Base-by-base conservation (phyloP, 2,113 vertebrate genomes). In the Brevimyrus niger region DNA sequence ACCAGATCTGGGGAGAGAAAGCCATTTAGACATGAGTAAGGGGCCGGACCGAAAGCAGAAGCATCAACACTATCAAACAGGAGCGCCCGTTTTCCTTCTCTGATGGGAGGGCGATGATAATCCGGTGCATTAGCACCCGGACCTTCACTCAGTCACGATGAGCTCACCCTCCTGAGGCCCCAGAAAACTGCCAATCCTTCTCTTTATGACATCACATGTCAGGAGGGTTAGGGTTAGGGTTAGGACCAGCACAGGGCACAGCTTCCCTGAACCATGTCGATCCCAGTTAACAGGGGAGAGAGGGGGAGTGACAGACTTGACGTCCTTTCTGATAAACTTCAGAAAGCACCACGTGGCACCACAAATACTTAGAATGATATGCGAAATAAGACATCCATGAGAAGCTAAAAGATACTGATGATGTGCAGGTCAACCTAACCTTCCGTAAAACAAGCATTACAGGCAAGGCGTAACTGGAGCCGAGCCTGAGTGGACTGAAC, bases 1-100 rank as follows among this genome's bases (percentile, higher is more conserved):
- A 99, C 98, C 98, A 99, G 95, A 99, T 96, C 98, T 99, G 93
- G 90, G 19, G 87, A 31, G 93, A 89, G 93, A 84, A 94, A 95
- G 87, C 0, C 91, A 90, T n/a, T 86, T 3, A 46, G 27, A 50
- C 35, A 89, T 91, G 38, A 51, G 48, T 31, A 89, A 23, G 90
- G 73, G 87, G 51, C 46, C 55, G 31, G 1, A 76, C 82, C 73
- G 88, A 85, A 6, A 61, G 85, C 11, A 27, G 13, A 1, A 53
- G 27, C 35, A 1, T 3, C 42, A 42, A 3, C 48, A 11, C 48
- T 17, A n/a, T 85, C 82, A 23, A 11, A 21, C 11, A 53, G 15
- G 10, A 51, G n/a, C 4, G 27, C 4, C 84, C 53, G 84, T 51
- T 86, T 13, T 53, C 84, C 27, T 35, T 86, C 84, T 35, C 84